Evolutionary conservation across 2,888 invertebrate genomes (phyloP).

Genomic region (Lapara coniferarum): DNA sequence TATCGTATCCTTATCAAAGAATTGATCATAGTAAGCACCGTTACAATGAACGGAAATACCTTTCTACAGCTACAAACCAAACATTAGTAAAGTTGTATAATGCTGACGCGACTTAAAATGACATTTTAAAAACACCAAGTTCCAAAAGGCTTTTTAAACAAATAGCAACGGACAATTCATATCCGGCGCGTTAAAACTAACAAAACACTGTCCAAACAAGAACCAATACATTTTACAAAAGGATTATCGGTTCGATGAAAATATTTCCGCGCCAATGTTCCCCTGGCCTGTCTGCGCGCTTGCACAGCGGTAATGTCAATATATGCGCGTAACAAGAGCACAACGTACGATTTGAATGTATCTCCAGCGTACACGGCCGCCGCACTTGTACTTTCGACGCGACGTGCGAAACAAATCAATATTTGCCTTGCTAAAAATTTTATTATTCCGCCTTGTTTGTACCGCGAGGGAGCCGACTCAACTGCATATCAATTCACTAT

Average conservation of each 20-base stretch:
- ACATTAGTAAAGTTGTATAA: too few species aligned
- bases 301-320: constrained; percentile 23
- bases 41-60: too few species aligned
- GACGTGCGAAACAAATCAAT: constrained; percentile 34
- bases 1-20: too few species aligned
- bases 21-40: too few species aligned
- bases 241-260: constrained; percentile 19
- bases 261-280: constrained; percentile 23
- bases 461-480: constrained; percentile 2
- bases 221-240: constrained; percentile 16
- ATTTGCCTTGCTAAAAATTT: constrained; percentile 32
- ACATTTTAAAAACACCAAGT: not conserved
- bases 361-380: constrained; percentile 32
- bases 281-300: constrained; percentile 20
- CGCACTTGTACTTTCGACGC: constrained; percentile 31
- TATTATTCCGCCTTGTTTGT: constrained; percentile 24
- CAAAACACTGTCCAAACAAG: constrained; percentile 9
- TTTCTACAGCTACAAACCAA: too few species aligned
- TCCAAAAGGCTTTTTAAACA: not conserved
- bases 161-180: not conserved
- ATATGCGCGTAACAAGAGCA: constrained; percentile 24
- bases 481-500: constrained; percentile 10
- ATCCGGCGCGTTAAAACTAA: not conserved
- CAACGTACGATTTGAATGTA: constrained; percentile 34
- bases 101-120: too few species aligned